Evolutionary conservation across 2,113 vertebrate species (phyloP).

Genomic region (Meleagris gallopavo): DNA sequence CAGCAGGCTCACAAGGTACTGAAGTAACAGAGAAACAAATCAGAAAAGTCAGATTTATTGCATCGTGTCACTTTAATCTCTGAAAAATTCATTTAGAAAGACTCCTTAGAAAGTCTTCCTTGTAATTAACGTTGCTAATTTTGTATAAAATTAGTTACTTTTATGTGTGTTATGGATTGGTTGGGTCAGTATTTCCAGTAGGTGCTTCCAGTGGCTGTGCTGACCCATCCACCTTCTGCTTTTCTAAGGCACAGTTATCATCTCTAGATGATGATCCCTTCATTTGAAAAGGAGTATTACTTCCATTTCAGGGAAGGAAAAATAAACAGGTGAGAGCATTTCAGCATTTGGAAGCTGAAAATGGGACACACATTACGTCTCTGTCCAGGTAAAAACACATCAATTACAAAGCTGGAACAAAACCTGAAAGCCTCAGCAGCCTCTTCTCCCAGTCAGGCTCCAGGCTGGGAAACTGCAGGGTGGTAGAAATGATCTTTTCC

Average conservation of each 20-base stretch:
- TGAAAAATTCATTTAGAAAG: background rate
- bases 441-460: background rate
- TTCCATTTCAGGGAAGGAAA: background rate
- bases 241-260: background rate
- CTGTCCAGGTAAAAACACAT: background rate
- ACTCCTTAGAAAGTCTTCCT: background rate
- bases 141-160: no score
- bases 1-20: background rate
- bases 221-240: background rate
- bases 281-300: background rate
- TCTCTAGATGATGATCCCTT: background rate
- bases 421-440: background rate
- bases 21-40: background rate
- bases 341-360: slow-evolving; percentile 39
- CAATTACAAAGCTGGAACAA: background rate
- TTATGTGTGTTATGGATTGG: no score
- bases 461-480: background rate
- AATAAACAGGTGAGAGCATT: background rate
- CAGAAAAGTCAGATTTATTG: background rate
- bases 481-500: background rate
- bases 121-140: background rate
- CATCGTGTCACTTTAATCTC: background rate
- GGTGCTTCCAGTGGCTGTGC: background rate
- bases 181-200: background rate
- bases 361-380: background rate